Percentiles rank a stretch among this genome's conserved stretches.
Conservation (phyloP, 2,113 vertebrate species). For the Triplophysa dalaica region DNA sequence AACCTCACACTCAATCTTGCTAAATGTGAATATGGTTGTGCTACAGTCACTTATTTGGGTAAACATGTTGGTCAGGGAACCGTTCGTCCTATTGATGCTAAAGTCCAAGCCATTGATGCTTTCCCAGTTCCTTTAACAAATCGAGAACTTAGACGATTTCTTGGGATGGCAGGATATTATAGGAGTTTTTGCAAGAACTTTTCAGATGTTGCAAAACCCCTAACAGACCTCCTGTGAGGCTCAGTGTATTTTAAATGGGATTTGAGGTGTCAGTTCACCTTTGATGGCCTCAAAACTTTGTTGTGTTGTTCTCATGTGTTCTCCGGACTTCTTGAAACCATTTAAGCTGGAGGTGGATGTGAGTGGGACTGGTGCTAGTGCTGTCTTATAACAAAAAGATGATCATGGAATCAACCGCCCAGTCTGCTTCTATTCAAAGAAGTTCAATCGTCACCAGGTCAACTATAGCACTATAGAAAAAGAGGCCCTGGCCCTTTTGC, state of each 20-base stretch:
- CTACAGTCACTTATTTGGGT: not conserved
- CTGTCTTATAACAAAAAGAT: not conserved
- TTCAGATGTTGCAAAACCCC: not conserved
- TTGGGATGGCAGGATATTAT: constrained; percentile 1
- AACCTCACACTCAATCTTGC: not conserved
- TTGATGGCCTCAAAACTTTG: not conserved
- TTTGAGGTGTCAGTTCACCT: not conserved
- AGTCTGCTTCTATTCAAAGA: not conserved
- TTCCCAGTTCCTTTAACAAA: not conserved
- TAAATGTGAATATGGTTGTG: not conserved
- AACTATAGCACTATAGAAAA: not conserved
- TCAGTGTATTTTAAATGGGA: not conserved
- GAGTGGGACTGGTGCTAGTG: not conserved
- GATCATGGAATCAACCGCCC: not conserved
- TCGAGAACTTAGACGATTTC: not conserved
- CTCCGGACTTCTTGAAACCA: not conserved
- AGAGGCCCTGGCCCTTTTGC: not conserved
- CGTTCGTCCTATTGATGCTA: not conserved
- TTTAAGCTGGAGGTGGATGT: not conserved
- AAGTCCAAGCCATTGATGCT: not conserved
- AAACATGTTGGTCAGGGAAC: not conserved
- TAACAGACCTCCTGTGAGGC: not conserved
- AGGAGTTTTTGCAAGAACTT: not conserved
- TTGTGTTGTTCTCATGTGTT: not conserved
- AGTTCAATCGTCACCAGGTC: not conserved